A percentile compares a stretch with the other conserved stretches of the same genome.
These are phyloP conservation scores for Paralvinella palmiformis DNA, from an alignment of 1,140 invertebrate genomes.

Conservation along the genomic window DNA sequence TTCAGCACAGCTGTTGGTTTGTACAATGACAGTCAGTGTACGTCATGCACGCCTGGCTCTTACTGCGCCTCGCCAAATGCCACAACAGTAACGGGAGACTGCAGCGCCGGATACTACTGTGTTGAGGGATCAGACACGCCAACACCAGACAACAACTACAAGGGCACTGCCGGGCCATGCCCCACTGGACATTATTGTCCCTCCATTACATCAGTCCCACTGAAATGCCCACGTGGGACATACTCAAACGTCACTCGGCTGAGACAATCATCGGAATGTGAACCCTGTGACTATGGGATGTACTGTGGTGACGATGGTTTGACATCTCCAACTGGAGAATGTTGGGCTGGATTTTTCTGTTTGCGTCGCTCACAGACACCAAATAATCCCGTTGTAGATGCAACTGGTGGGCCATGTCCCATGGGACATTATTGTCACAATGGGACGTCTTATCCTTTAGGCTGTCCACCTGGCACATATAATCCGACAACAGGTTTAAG, in stretches of 20 bases:
- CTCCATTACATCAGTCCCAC: constrained; percentile 26
- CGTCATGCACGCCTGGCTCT: constrained; percentile 36
- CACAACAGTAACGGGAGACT: constrained; percentile 30
- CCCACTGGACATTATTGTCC: constrained; percentile 37
- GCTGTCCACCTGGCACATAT: constrained; percentile 40
- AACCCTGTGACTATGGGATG: constrained; percentile 39
- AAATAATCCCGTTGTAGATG: constrained; percentile 38
- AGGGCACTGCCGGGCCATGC: constrained; percentile 36
- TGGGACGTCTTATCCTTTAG: constrained; percentile 42
- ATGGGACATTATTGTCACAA: constrained; percentile 41
- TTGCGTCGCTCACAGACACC: constrained; percentile 34
- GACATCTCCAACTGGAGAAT: constrained; percentile 35
- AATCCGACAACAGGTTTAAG: constrained; percentile 30
- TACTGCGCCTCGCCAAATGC: constrained; percentile 35
- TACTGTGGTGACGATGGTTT: constrained; percentile 38
- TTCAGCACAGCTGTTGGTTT: constrained; percentile 34
- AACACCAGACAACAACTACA: constrained; percentile 22
- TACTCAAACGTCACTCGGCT: constrained; percentile 38
- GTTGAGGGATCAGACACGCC: constrained; percentile 31
- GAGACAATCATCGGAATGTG: constrained; percentile 25
- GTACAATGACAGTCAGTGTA: constrained; percentile 32
- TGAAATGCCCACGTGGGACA: constrained; percentile 34
- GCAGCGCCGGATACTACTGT: constrained; percentile 43
- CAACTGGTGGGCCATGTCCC: constrained; percentile 38
- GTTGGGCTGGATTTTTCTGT: constrained; percentile 42